Evolutionary conservation across 2,888 invertebrate genomes (phyloP).

Genomic region (Parascotia fuliginaria): DNA sequence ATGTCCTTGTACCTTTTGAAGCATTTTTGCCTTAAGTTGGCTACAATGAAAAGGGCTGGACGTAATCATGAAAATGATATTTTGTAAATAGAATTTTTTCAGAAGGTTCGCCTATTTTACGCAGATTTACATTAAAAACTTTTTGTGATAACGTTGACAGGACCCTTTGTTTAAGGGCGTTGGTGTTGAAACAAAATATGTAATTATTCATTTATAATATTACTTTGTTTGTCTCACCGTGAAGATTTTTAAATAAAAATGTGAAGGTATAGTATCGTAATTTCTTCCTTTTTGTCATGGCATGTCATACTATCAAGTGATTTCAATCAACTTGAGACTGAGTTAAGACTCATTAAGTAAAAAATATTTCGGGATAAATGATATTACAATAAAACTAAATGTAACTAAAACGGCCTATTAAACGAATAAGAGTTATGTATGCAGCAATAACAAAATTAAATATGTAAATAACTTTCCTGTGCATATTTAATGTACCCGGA

Average conservation of each 20-base stretch:
- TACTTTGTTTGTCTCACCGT: no score
- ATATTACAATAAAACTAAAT: no score
- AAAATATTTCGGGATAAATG: no score
- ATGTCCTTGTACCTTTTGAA: not conserved
- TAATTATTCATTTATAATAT: not conserved
- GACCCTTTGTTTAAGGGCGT: not conserved
- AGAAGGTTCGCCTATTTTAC: constrained; percentile 18
- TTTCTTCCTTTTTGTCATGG: no score
- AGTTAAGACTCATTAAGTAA: no score
- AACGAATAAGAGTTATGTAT: no score
- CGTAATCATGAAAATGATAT: constrained; percentile 19
- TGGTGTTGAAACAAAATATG: constrained; percentile 1
- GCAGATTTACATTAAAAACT: constrained; percentile 19
- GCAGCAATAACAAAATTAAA: not conserved
- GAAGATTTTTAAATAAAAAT: no score
- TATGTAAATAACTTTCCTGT: not conserved
- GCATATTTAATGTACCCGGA: not conserved
- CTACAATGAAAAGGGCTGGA: constrained; percentile 12
- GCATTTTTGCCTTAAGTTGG: not conserved
- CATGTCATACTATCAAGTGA: no score
- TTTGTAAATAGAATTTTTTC: constrained; percentile 19
- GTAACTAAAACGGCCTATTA: no score
- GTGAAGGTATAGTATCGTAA: no score
- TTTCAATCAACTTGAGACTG: no score
- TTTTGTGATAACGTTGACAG: constrained; percentile 13